Conservation (phyloP, 2,113 vertebrate species). For the Zosterops japonicus region DNA sequence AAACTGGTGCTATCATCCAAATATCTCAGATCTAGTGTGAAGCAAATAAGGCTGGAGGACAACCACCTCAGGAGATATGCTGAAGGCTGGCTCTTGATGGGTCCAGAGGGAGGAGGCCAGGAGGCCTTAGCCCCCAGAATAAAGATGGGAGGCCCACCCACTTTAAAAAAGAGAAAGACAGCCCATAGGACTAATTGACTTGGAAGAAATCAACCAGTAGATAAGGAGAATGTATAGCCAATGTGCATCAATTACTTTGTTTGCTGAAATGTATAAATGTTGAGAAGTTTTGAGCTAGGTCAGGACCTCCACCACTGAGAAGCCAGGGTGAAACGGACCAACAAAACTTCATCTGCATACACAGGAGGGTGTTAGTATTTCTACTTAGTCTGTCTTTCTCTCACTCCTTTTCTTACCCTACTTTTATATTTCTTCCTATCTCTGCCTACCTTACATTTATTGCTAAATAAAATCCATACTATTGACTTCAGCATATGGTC, state of each 20-base stretch:
- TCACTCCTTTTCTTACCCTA: too few relatives aligned
- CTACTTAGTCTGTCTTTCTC: background rate
- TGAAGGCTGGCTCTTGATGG: background rate
- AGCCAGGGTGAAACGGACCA: background rate
- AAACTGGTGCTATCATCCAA: background rate
- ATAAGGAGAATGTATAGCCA: background rate
- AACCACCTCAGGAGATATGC: background rate
- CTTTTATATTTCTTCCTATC: background rate
- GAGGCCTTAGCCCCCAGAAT: background rate
- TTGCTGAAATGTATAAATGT: background rate
- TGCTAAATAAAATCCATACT: background rate
- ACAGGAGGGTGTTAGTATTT: background rate
- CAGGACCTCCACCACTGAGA: background rate
- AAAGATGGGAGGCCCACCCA: background rate
- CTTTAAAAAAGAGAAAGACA: background rate
- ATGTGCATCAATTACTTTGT: background rate
- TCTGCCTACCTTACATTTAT: background rate
- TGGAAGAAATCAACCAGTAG: background rate
- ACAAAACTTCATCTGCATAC: background rate
- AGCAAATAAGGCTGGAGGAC: background rate
- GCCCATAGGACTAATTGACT: background rate
- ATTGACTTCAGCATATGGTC: background rate
- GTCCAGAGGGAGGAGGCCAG: fast-evolving
- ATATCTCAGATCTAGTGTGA: background rate
- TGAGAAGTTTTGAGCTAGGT: background rate